Conservation (phyloP, 2,113 vertebrate genomes). For the Cyprinus carpio region DNA sequence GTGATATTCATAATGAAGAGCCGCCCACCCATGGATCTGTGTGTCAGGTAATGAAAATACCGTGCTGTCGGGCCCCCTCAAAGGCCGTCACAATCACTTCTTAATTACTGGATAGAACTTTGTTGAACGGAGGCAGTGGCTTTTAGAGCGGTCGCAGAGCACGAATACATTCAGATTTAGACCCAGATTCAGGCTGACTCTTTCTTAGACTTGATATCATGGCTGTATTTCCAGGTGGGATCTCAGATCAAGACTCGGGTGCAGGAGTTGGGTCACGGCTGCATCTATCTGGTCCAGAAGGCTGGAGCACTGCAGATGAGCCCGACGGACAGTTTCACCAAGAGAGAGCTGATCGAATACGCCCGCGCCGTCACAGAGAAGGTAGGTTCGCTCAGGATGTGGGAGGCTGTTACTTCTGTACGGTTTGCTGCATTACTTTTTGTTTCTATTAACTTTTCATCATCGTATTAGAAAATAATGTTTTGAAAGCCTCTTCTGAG, state of each 20-base stretch:
- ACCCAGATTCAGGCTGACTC: constrained; percentile 17
- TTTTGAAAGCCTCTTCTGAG: background rate
- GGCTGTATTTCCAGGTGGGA: constrained; percentile 80
- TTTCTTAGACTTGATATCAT: background rate
- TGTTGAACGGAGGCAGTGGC: constrained; percentile 53
- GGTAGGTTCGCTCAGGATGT: constrained; percentile 71
- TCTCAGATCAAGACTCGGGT: constrained; percentile 93
- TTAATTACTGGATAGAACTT: constrained; percentile 54
- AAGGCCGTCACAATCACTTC: constrained; percentile 61
- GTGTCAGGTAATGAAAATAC: constrained; percentile 71
- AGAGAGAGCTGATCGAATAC: constrained; percentile 94
- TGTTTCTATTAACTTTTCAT: background rate
- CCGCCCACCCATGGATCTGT: constrained; percentile 72
- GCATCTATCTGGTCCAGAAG: constrained; percentile 97
- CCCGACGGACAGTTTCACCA: constrained; percentile 94
- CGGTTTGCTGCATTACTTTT: background rate
- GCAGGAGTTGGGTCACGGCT: constrained; percentile 94
- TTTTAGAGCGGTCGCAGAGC: constrained; percentile 39
- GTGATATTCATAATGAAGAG: constrained; percentile 70
- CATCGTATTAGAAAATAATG: background rate
- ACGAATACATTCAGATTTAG: constrained; percentile 1
- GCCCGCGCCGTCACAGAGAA: constrained; percentile 94
- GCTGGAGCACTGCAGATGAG: constrained; percentile 95
- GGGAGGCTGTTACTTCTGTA: background rate
- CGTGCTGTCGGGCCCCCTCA: constrained; percentile 62